Evolutionary conservation across 2,113 vertebrate genomes (phyloP).

Genomic region (Corvus hawaiiensis): DNA sequence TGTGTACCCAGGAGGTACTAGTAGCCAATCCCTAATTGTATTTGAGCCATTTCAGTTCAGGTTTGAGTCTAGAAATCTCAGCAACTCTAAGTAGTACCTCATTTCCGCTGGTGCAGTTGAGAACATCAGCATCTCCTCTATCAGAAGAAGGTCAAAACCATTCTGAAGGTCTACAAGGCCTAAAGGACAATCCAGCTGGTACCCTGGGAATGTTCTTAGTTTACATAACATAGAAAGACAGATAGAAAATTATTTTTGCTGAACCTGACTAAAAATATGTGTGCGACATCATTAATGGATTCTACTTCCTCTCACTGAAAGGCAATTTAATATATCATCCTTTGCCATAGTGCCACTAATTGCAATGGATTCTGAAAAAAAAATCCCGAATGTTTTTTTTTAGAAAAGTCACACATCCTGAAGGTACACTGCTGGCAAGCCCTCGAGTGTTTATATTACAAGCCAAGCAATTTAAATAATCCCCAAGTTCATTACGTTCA

Average conservation of each 20-base stretch:
- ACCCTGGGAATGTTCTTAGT: background rate
- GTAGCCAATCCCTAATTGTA: background rate
- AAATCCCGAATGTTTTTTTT: background rate
- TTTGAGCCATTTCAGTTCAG: background rate
- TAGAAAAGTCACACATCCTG: conserved; percentile 20
- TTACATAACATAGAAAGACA: conserved; percentile 24
- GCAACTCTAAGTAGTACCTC: background rate
- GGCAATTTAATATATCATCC: background rate
- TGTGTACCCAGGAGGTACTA: background rate
- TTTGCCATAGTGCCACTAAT: conserved; percentile 21
- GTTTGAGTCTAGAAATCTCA: background rate
- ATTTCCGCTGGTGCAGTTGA: background rate
- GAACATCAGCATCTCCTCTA: background rate
- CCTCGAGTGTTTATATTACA: background rate
- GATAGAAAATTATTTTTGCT: conserved; percentile 4
- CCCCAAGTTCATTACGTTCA: conserved; percentile 8
- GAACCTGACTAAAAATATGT: conserved; percentile 19
- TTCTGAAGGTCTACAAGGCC: background rate
- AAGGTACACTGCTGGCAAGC: conserved; percentile 2
- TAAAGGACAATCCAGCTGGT: background rate
- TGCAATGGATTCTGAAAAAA: background rate
- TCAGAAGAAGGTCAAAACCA: background rate
- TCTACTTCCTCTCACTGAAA: conserved; percentile 4
- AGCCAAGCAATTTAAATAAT: conserved; percentile 13
- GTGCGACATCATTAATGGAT: conserved; percentile 43